Percentiles rank a stretch among this genome's conserved stretches.
Conservation (phyloP, 2,113 vertebrate genomes). For the Hipposideros armiger region DNA sequence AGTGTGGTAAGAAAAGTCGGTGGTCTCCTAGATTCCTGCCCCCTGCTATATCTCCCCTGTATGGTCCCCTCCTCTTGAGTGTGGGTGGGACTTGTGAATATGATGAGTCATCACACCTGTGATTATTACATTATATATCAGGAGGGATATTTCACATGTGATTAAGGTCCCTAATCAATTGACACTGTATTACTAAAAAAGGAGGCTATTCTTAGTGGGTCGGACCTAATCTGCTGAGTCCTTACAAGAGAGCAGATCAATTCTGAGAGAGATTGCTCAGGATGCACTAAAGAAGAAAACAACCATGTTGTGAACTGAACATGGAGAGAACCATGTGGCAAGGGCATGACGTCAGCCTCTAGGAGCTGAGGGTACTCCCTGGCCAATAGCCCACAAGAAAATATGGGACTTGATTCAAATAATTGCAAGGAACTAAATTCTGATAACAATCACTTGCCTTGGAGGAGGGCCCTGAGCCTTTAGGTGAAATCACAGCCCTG, state of each 20-base stretch:
- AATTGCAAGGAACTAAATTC: not conserved
- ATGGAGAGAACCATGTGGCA: fast-evolving
- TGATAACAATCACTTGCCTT: not conserved
- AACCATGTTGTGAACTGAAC: not conserved
- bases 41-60: not conserved
- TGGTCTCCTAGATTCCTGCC: not conserved
- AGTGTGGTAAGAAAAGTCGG: not conserved
- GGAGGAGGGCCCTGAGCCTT: not conserved
- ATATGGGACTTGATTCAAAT: not conserved
- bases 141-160: not conserved
- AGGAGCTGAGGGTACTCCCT: not conserved
- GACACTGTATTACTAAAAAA: constrained; percentile 3
- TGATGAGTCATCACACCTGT: not conserved
- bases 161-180: not conserved
- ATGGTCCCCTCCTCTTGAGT: not conserved
- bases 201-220: not conserved
- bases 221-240: not conserved
- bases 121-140: not conserved
- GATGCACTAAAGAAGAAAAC: not conserved
- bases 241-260: not conserved
- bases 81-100: not conserved
- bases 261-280: not conserved
- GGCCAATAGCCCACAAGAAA: not conserved
- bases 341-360: not conserved
- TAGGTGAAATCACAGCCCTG: not conserved